Evolutionary conservation across 2,113 vertebrate genomes (phyloP).

Genomic region (Pithys albifrons): DNA sequence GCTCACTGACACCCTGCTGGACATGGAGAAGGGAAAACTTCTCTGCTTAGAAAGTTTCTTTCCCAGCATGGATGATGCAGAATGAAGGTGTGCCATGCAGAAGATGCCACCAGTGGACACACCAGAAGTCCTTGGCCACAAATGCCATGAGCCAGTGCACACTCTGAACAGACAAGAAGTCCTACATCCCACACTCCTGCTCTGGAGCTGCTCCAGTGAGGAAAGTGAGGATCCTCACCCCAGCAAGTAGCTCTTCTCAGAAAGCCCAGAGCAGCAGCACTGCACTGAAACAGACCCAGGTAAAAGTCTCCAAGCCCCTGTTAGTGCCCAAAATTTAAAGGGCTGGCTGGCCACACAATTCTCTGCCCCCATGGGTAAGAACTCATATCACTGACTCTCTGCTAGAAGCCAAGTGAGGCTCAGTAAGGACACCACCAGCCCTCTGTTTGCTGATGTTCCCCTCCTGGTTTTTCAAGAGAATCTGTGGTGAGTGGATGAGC

Average conservation of each 20-base stretch:
- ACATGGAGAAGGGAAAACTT: background rate
- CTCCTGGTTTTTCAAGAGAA: background rate
- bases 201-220: background rate
- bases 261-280: background rate
- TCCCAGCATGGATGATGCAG: background rate
- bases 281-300: background rate
- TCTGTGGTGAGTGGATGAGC: background rate
- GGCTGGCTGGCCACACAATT: background rate
- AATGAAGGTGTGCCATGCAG: background rate
- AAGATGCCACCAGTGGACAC: background rate
- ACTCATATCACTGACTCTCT: background rate
- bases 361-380: background rate
- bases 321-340: background rate
- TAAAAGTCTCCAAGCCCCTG: background rate
- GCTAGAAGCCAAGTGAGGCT: background rate
- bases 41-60: background rate
- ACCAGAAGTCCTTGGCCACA: background rate
- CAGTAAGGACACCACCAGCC: background rate
- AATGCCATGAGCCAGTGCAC: background rate
- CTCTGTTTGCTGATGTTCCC: accelerated
- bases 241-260: background rate
- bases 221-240: background rate
- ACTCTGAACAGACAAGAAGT: background rate
- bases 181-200: background rate
- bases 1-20: background rate